Evolutionary conservation across 1,140 invertebrate species (phyloP), one percentile per base, ranked within the genome.

Genomic region (Ips nitidus): DNA sequence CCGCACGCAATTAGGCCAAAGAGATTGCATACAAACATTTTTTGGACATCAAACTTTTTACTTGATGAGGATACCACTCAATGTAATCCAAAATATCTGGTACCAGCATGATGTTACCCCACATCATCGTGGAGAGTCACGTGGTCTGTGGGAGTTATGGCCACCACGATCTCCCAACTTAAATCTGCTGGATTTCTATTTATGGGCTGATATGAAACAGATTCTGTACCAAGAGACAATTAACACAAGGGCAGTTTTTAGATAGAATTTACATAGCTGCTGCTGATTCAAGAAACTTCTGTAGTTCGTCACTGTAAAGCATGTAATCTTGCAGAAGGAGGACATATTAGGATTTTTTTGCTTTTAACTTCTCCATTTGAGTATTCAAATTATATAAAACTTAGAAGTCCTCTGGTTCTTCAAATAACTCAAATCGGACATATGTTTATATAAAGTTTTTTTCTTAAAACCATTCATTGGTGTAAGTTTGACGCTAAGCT

Each of bases 11-110:
- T 55, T 37, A 55, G 37, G 52, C 6, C 52, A 2, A 55, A 37
- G 52, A 55, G 52, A 55, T 55, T 55, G 5, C 52, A 55, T 55
- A 55, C 52, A 55, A 37, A 55, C 7, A 55, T 55, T 55, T 37
- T 37, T 2, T 55, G 52, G 37, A 55, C 4, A 55, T 36, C 37
- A 37, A 1, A 55, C 2, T 55, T 55, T 55, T 38, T 38, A 55
- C 1, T 55, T 38, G 37, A 2, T 55, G 52, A 55, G 52, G 2
- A 55, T 55, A 55, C 5, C 52, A 55, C 2, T 55, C 37, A 55
- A 55, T 37, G 52, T 55, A 55, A 2, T 55, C 37, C 52, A 55
- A 37, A 55, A 55, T 55, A 55, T 55, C 36, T 55, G 52, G 6
- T 6, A 55, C 4, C 37, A 1, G 52, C 52, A 55, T 55, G 5